These are phyloP conservation scores for Larimichthys polyactis DNA, from an alignment of 2,113 vertebrate genomes.

Conservation along the genomic window DNA sequence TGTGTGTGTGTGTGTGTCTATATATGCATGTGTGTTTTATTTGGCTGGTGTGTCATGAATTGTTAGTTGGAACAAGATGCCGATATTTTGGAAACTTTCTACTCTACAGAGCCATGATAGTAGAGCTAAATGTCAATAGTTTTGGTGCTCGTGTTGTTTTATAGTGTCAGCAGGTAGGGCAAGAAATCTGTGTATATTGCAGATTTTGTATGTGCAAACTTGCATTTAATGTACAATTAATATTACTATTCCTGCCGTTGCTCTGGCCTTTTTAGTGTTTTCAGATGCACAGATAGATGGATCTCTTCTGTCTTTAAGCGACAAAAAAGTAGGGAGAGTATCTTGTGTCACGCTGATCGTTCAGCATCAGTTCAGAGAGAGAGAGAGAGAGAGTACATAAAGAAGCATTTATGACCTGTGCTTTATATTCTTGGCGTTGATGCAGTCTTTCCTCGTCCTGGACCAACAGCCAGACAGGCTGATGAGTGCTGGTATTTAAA, in stretches of 20 bases:
- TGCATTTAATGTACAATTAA: neutral
- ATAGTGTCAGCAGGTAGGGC: neutral
- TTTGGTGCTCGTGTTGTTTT: neutral
- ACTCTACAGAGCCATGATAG: neutral
- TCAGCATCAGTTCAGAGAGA: conserved; percentile 4
- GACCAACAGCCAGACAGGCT: conserved; percentile 29
- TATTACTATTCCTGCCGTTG: neutral
- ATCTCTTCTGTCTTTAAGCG: no score
- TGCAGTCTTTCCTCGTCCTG: conserved; percentile 20
- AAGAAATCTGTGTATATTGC: neutral
- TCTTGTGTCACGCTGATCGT: neutral
- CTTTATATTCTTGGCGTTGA: conserved; percentile 39
- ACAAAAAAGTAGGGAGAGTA: neutral
- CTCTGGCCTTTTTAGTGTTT: no score
- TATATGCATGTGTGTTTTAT: neutral
- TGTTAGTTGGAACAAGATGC: conserved; percentile 10
- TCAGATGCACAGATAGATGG: no score
- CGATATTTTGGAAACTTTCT: conserved; percentile 5
- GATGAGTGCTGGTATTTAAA: conserved; percentile 72
- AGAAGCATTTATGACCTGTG: conserved; percentile 26
- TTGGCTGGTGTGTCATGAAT: conserved; percentile 30
- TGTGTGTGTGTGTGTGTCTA: neutral
- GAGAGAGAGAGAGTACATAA: conserved; percentile 1
- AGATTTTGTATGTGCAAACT: neutral
- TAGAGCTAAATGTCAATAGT: neutral